Conservation (phyloP, 1,140 invertebrate species). For the Papilio polyxenes region DNA sequence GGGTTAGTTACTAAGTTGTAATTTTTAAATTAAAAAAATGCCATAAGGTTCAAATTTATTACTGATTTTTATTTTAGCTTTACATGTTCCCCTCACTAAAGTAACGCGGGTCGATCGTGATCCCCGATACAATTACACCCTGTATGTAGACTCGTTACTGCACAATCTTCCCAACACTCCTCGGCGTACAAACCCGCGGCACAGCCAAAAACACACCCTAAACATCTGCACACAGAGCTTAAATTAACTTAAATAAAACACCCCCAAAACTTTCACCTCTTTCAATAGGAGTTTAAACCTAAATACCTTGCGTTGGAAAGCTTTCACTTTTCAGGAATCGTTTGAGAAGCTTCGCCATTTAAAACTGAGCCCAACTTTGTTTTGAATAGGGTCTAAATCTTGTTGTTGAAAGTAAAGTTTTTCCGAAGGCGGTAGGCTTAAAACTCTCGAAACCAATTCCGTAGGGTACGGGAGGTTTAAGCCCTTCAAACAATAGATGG, state of each 20-base stretch:
- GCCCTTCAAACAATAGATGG: conserved; percentile 76
- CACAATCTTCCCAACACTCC: conserved; percentile 76
- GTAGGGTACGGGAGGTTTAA: conserved; percentile 70
- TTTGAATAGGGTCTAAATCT: conserved; percentile 52
- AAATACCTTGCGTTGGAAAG: conserved; percentile 79
- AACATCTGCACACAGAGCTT: conserved; percentile 43
- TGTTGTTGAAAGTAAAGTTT: conserved; percentile 48
- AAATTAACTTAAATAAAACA: conserved; percentile 46
- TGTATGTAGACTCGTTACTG: conserved; percentile 77
- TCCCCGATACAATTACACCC: conserved; percentile 79
- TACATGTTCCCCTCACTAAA: conserved; percentile 55
- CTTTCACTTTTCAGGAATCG: conserved; percentile 80
- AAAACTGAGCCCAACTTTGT: conserved; percentile 55
- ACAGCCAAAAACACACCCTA: conserved; percentile 54
- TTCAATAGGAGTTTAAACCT: conserved; percentile 80
- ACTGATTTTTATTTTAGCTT: conserved; percentile 43
- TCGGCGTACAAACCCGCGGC: conserved; percentile 41
- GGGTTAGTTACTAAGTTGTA: neutral
- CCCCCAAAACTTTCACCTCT: conserved; percentile 78
- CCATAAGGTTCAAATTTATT: conserved; percentile 48
- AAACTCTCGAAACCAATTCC: conserved; percentile 78
- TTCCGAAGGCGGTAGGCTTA: conserved; percentile 76
- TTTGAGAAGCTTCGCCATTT: conserved; percentile 51
- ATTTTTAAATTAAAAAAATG: neutral
- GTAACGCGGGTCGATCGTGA: conserved; percentile 65